phyloP scores from a whole-genome alignment of 2,113 vertebrate genomes.

The Tyrannus savana region DNA sequence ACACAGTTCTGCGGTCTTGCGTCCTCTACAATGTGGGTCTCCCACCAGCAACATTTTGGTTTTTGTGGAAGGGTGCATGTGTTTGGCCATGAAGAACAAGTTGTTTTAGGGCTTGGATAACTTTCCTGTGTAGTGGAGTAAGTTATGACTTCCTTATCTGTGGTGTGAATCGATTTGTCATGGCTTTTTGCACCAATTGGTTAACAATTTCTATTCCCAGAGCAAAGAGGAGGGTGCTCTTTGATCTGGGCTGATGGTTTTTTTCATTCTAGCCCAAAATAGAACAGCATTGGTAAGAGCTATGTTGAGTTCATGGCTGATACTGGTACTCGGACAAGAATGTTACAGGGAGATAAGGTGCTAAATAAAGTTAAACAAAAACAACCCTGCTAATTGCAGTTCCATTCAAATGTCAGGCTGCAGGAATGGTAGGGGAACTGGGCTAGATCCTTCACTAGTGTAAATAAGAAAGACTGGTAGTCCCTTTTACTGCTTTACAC shows the following conservation, averaged over 20 bases:
- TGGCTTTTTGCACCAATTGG: not conserved
- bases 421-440: not conserved
- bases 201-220: not conserved
- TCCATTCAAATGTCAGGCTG: conserved; percentile 32
- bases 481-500: not conserved
- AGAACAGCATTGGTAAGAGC: conserved; percentile 27
- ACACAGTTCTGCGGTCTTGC: not conserved
- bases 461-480: not conserved
- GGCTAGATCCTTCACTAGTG: not conserved
- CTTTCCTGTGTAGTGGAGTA: not conserved
- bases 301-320: conserved; percentile 54
- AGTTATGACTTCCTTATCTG: not conserved
- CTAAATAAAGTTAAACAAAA: conserved; percentile 69
- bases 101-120: not conserved
- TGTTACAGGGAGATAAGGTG: conserved; percentile 61
- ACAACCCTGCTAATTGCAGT: conserved; percentile 29
- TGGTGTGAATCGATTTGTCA: not conserved
- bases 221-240: not conserved
- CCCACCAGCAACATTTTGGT: not conserved
- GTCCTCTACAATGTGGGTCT: not conserved
- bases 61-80: not conserved
- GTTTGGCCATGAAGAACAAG: not conserved
- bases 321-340: conserved; percentile 54
- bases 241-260: not conserved
- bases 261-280: conserved; percentile 30